Base-by-base conservation (phyloP, 2,888 invertebrate species). In the Coleophora flavipennella region DNA sequence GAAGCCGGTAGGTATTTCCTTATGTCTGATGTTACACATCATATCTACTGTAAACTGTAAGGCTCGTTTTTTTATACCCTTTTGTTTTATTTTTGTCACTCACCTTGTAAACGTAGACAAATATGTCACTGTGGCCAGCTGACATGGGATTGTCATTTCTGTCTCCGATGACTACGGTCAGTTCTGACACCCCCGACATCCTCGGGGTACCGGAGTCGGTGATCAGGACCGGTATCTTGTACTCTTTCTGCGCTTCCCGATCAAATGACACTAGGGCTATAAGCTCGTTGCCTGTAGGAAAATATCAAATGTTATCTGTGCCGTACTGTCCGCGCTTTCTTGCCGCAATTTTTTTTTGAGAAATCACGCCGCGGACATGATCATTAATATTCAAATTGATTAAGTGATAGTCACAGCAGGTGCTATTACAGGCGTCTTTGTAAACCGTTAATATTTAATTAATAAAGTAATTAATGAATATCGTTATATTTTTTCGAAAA, bases 41-140 rank as follows among this genome's bases (percentile, higher is more conserved):
- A n/a, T n/a, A n/a, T n/a, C n/a, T n/a, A n/a, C n/a, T n/a, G n/a
- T n/a, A n/a, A n/a, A n/a, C n/a, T n/a, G n/a, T n/a, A n/a, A n/a
- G n/a, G n/a, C n/a, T n/a, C n/a, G n/a, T n/a, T n/a, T n/a, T n/a
- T n/a, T n/a, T n/a, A n/a, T n/a, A n/a, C n/a, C n/a, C n/a, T n/a
- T n/a, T n/a, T n/a, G n/a, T 6, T 6, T 20, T 20, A 20, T 20
- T 20, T 20, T 6, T 13, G 12, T 28, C 31, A 46, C 55, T 51
- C 78, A 91, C 92, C 88, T 92, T 92, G 67, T 96, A 99, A 64
- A 96, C 96, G 74, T 98, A 98, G 1, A 99, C 95, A 62, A 96
- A 94, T 55, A 99, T 96, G 45, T 91, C 88, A 65, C 97, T 97
- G 26, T 89, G 88, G 0, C 98, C 99, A 34, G 92, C 89, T 35